Evolutionary conservation across 2,113 vertebrate genomes (phyloP).

Genomic region (Notarius quadriscutis): DNA sequence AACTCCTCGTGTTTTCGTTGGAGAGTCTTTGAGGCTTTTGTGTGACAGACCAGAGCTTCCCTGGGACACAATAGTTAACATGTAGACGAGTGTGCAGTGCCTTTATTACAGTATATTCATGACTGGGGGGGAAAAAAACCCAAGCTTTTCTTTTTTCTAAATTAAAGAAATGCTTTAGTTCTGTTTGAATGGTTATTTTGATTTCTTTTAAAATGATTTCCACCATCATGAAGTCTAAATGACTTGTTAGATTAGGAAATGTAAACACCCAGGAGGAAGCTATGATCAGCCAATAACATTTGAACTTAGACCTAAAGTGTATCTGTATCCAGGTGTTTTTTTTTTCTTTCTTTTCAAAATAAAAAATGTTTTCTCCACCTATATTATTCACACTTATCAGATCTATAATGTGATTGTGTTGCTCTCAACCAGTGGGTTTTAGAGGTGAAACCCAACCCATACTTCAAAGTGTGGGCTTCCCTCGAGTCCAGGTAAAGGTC

Average conservation of each 20-base stretch:
- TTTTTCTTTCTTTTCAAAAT: too few species aligned
- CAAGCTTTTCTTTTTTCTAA: not conserved
- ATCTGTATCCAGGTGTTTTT: not conserved
- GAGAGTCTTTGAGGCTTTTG: conserved; percentile 25
- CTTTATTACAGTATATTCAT: not conserved
- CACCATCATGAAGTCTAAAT: not conserved
- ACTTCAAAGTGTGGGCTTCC: not conserved
- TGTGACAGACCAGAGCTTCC: not conserved
- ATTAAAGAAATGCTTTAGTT: not conserved
- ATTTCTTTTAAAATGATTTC: not conserved
- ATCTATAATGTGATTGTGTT: not conserved
- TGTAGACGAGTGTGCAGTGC: not conserved
- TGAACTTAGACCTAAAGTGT: not conserved
- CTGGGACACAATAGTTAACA: not conserved
- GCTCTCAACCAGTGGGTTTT: not conserved
- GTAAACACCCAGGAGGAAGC: not conserved
- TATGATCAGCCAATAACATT: not conserved
- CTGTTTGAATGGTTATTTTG: not conserved
- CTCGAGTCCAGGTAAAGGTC: not conserved
- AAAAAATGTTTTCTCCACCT: too few species aligned
- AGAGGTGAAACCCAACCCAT: not conserved
- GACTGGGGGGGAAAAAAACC: not conserved
- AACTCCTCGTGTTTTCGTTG: conserved; percentile 18
- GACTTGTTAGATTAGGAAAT: not conserved
- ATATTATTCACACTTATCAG: not conserved